Evolutionary conservation across 2,888 invertebrate species (phyloP).

Genomic region (Agonopterix alstromeriana): DNA sequence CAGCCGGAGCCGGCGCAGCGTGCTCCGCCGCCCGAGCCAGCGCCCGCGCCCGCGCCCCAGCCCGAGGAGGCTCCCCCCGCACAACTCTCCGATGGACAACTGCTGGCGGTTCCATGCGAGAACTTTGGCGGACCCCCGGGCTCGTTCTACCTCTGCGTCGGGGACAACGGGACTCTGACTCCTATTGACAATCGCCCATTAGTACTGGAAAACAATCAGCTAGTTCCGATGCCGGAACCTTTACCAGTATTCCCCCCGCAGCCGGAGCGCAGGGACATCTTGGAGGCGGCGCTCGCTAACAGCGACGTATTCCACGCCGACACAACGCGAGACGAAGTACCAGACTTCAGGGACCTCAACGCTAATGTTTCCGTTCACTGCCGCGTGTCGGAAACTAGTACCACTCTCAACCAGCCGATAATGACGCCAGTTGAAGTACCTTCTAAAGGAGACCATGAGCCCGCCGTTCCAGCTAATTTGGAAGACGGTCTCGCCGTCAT

Average conservation of each 20-base stretch:
- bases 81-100: conserved; percentile 77
- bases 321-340: conserved; percentile 70
- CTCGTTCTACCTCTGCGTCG: conserved; percentile 84
- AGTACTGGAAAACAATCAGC: conserved; percentile 67
- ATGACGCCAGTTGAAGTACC: conserved; percentile 89
- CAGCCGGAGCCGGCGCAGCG: conserved; percentile 29
- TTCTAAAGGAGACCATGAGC: conserved; percentile 56
- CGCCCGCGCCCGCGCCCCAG: conserved; percentile 16
- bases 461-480: conserved; percentile 46
- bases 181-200: conserved; percentile 84
- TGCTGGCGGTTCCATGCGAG: conserved; percentile 84
- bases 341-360: conserved; percentile 78
- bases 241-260: conserved; percentile 35
- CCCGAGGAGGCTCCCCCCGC: conserved; percentile 31
- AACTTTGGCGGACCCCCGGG: conserved; percentile 84
- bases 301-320: conserved; percentile 82
- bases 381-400: conserved; percentile 85
- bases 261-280: conserved; percentile 80
- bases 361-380: conserved; percentile 73
- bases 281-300: conserved; percentile 85
- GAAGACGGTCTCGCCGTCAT: conserved; percentile 78
- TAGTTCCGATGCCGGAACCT: conserved; percentile 62
- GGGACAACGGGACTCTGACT: conserved; percentile 82
- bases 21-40: conserved; percentile 1
- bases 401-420: conserved; percentile 85